phyloP scores from a whole-genome alignment of 2,888 invertebrate species.

The Entomobrya proxima region DNA sequence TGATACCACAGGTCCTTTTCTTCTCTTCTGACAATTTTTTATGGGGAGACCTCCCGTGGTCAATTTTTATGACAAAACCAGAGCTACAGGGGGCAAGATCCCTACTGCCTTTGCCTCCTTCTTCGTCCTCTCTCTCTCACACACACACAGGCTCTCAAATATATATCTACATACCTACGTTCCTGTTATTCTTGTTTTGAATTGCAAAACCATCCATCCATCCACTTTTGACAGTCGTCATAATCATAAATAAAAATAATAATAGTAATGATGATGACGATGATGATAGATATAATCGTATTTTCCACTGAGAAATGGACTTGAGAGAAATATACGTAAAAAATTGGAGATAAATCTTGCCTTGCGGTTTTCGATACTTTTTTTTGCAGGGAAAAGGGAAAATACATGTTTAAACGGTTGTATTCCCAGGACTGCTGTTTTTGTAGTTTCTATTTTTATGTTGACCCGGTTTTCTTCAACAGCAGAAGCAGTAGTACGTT shows the following conservation, averaged over 20 bases:
- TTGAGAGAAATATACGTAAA: neutral
- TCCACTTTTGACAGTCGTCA: conserved; percentile 51
- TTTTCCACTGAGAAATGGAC: neutral
- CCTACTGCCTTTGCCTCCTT: conserved; percentile 11
- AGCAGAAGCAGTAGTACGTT: no score
- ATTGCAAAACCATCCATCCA: conserved; percentile 67
- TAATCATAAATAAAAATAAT: conserved; percentile 41
- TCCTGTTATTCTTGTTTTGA: conserved; percentile 66
- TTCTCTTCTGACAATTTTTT: conserved; percentile 39
- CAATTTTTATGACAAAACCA: conserved; percentile 75
- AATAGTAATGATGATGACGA: conserved; percentile 39
- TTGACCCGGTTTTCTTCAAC: no score
- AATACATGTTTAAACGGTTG: no score
- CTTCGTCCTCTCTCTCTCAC: neutral
- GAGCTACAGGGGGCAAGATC: conserved; percentile 71
- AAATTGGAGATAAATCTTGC: neutral
- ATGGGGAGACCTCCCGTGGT: conserved; percentile 73
- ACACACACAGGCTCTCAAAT: neutral
- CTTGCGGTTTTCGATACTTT: neutral
- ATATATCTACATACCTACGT: neutral
- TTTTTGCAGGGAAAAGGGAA: no score
- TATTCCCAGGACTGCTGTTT: neutral
- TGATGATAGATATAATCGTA: conserved; percentile 29
- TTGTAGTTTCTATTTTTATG: neutral
- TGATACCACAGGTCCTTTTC: conserved; percentile 23